These are phyloP conservation scores for Acropternis orthonyx DNA, from an alignment of 2,797 vertebrate species.

Conservation along the genomic window DNA sequence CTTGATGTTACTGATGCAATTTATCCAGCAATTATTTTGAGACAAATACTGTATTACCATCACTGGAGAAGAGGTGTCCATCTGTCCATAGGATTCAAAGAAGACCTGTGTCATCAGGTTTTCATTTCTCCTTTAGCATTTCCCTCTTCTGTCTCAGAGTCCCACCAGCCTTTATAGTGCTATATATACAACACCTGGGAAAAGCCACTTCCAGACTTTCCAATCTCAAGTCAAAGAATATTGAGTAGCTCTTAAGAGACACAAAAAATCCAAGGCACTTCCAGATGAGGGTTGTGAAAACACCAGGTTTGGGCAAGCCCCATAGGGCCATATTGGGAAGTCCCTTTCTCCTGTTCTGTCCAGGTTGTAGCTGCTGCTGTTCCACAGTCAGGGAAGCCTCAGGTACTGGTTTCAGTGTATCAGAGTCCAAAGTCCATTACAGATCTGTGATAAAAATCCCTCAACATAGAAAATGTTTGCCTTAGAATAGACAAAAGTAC, in stretches of 20 bases:
- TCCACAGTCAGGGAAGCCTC: not conserved
- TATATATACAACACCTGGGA: not conserved
- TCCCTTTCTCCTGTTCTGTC: not conserved
- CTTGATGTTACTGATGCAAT: not conserved
- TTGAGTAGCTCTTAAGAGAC: not conserved
- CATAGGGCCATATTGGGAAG: not conserved
- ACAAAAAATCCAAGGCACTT: not conserved
- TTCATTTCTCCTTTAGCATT: not conserved
- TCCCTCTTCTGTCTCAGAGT: not conserved
- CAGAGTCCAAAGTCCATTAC: not conserved
- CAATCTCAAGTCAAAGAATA: not conserved
- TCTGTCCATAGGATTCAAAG: not conserved
- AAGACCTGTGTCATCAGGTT: not conserved
- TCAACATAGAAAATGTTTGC: not conserved
- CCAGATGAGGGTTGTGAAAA: not conserved
- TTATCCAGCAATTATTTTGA: not conserved
- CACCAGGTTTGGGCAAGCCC: not conserved
- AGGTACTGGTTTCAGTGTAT: not conserved
- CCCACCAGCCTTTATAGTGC: not conserved
- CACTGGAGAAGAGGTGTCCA: not conserved
- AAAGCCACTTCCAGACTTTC: not conserved
- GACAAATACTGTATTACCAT: not conserved
- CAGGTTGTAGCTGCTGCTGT: accelerated
- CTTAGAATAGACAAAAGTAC: not conserved
- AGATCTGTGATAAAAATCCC: not conserved